phyloP scores from a whole-genome alignment of 1,140 invertebrate species.

The Brachionus koreanus region DNA sequence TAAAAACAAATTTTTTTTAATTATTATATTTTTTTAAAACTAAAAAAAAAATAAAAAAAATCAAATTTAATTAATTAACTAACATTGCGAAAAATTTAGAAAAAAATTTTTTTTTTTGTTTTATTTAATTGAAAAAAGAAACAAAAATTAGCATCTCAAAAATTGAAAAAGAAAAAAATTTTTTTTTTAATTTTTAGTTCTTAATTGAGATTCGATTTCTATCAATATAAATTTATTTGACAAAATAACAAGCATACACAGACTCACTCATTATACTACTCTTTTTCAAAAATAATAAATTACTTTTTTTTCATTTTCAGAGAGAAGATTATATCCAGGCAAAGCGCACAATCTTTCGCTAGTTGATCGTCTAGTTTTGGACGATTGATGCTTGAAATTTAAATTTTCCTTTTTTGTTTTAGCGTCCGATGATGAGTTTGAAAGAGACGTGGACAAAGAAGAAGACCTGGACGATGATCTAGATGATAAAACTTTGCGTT shows the following conservation, averaged over 20 bases:
- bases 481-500: not conserved
- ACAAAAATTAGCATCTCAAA: too few species aligned
- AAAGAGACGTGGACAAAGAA: not conserved
- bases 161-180: not conserved
- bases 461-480: slow-evolving; percentile 12
- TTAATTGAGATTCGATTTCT: not conserved
- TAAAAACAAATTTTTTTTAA: not conserved
- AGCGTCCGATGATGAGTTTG: not conserved
- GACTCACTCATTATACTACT: not conserved
- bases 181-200: not conserved
- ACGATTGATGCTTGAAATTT: not conserved
- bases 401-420: slow-evolving; percentile 31
- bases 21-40: not conserved
- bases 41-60: too few species aligned
- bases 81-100: too few species aligned
- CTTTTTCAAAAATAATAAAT: slow-evolving; percentile 17
- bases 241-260: not conserved
- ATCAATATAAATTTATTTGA: not conserved
- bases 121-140: too few species aligned
- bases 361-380: not conserved
- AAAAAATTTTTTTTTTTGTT: too few species aligned
- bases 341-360: slow-evolving; percentile 46
- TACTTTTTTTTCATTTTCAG: slow-evolving; percentile 55
- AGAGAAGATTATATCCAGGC: slow-evolving; percentile 53
- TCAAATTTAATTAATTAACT: too few species aligned